Conservation (phyloP, 2,797 vertebrate genomes). For the Schizothorax lantsangensis region DNA sequence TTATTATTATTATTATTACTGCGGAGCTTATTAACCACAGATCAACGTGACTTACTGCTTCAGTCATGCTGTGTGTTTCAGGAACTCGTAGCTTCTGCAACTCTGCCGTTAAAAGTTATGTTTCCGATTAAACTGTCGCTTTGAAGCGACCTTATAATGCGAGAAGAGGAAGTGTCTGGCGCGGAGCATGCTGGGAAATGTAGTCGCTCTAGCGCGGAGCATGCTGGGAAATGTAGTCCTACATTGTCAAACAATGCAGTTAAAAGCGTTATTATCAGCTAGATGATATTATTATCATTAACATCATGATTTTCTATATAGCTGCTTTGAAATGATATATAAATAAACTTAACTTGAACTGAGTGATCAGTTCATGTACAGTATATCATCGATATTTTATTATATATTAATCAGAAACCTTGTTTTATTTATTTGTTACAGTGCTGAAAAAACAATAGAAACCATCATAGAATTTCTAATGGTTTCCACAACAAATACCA, state of each 20-base stretch:
- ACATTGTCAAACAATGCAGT: not conserved
- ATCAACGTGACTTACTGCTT: not conserved
- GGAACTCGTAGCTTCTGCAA: not conserved
- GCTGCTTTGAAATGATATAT: too few species aligned
- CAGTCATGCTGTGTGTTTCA: conserved; percentile 8
- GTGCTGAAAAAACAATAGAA: too few species aligned
- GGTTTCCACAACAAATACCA: too few species aligned
- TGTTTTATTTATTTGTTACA: not conserved
- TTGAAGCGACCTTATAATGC: not conserved
- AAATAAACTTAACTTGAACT: too few species aligned
- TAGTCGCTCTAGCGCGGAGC: conserved; percentile 39
- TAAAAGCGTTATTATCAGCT: too few species aligned
- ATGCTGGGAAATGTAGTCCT: not conserved
- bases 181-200: conserved; percentile 64
- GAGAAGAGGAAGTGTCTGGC: not conserved
- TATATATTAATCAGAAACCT: not conserved
- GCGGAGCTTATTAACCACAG: too few species aligned
- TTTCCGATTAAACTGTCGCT: not conserved
- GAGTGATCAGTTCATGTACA: too few species aligned
- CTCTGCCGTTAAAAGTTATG: not conserved
- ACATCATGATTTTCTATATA: too few species aligned
- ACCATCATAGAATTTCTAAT: too few species aligned
- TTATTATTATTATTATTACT: too few species aligned
- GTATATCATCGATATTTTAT: not conserved
- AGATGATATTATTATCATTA: too few species aligned